Evolutionary conservation across 2,888 invertebrate genomes (phyloP).

Genomic region (Nephrotoma appendiculata): DNA sequence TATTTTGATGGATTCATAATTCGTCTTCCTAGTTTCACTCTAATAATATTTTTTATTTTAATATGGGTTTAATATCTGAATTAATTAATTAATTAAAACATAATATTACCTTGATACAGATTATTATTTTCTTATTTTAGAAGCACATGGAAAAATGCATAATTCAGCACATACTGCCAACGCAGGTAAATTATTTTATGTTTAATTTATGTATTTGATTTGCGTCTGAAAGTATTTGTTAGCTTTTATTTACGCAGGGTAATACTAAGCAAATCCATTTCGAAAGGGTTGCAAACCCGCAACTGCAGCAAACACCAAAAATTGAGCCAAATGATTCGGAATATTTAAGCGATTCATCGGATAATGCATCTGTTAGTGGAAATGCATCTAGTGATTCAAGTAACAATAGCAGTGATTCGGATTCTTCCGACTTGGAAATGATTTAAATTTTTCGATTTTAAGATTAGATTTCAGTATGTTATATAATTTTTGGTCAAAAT

Average conservation of each 20-base stretch:
- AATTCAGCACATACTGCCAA: neutral
- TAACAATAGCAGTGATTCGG: neutral
- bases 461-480: neutral
- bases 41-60: too few species aligned
- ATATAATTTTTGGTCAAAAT: neutral
- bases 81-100: too few species aligned
- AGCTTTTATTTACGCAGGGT: neutral
- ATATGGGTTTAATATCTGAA: too few species aligned
- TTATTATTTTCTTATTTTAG: neutral
- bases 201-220: neutral
- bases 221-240: neutral
- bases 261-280: neutral
- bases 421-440: neutral
- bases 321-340: neutral
- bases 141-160: neutral
- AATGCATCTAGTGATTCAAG: neutral
- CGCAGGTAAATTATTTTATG: neutral
- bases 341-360: neutral
- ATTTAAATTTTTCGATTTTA: too few species aligned
- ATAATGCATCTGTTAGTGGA: neutral
- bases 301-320: neutral
- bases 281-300: neutral
- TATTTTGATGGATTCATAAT: too few species aligned
- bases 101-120: too few species aligned
- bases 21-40: too few species aligned